These are phyloP conservation scores for Rhabdophis nuchalis DNA, from an alignment of 2,797 vertebrate species.

Conservation along the genomic window DNA sequence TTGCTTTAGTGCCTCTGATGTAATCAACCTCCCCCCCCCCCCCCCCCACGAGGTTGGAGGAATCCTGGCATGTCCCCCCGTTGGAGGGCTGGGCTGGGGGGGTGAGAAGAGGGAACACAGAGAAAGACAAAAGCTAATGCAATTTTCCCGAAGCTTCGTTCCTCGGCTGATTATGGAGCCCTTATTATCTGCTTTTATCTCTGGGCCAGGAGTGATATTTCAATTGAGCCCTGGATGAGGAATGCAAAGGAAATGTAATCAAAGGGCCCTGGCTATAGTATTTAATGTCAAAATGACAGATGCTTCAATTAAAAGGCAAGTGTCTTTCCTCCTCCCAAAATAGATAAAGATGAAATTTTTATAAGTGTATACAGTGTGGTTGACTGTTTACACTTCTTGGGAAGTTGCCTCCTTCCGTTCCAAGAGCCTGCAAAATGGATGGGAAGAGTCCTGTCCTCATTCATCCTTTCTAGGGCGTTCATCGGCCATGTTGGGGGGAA, in stretches of 20 bases:
- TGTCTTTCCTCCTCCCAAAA: constrained; percentile 66
- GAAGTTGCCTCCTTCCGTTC: constrained; percentile 54
- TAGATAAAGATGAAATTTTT: constrained; percentile 77
- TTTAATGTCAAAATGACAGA: constrained; percentile 75
- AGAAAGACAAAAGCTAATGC: constrained; percentile 38
- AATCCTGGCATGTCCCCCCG: constrained; percentile 25
- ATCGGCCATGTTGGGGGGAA: constrained; percentile 6
- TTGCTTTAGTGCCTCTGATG: constrained; percentile 3
- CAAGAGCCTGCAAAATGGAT: constrained; percentile 53
- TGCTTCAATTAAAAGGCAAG: constrained; percentile 75
- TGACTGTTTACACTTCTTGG: constrained; percentile 55
- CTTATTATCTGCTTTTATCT: constrained; percentile 67
- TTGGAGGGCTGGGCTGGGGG: constrained; percentile 29
- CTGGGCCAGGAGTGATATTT: constrained; percentile 59
- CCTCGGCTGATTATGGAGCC: constrained; percentile 61
- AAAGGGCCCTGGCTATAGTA: constrained; percentile 61
- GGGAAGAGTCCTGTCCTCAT: no score
- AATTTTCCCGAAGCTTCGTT: constrained; percentile 43
- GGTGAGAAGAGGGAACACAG: constrained; percentile 6
- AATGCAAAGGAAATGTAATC: constrained; percentile 62
- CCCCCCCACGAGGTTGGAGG: not conserved
- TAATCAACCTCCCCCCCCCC: not conserved
- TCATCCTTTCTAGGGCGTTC: constrained; percentile 12
- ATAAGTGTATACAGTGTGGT: constrained; percentile 62
- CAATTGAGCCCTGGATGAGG: constrained; percentile 63